phyloP scores from a whole-genome alignment of 1,140 invertebrate species.

The Drosophila tani region DNA sequence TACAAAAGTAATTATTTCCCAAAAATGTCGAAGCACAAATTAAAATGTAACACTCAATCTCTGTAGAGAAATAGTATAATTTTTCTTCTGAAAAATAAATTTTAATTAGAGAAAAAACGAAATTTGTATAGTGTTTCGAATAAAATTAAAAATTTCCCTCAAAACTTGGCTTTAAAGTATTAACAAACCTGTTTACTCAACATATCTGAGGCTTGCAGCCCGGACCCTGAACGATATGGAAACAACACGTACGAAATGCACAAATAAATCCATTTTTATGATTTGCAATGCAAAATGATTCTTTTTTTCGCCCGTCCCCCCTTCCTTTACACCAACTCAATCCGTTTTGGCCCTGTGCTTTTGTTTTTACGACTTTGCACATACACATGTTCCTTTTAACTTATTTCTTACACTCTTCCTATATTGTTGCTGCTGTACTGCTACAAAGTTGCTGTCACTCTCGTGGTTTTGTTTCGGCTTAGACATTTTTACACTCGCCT shows the following conservation, averaged over 20 bases:
- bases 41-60: background rate
- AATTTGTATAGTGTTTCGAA: too few species aligned
- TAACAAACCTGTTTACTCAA: background rate
- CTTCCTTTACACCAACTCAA: constrained; percentile 6
- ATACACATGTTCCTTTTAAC: constrained; percentile 29
- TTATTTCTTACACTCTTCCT: constrained; percentile 32
- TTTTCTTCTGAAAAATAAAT: background rate
- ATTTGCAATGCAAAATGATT: constrained; percentile 58
- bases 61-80: background rate
- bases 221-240: constrained; percentile 1
- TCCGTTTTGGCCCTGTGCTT: constrained; percentile 17
- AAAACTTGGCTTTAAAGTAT: background rate
- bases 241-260: constrained; percentile 48
- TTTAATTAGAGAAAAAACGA: background rate
- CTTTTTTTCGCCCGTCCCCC: constrained; percentile 7
- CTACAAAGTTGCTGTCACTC: constrained; percentile 51
- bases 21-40: background rate
- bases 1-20: constrained; percentile 17
- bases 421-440: constrained; percentile 35
- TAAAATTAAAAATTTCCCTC: background rate
- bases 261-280: constrained; percentile 64
- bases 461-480: constrained; percentile 63
- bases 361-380: constrained; percentile 32
- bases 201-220: background rate
- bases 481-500: constrained; percentile 71